Percentiles rank a stretch among this genome's conserved stretches.
phyloP scores from a whole-genome alignment of 2,797 vertebrate species.

The Notamacropus eugenii region DNA sequence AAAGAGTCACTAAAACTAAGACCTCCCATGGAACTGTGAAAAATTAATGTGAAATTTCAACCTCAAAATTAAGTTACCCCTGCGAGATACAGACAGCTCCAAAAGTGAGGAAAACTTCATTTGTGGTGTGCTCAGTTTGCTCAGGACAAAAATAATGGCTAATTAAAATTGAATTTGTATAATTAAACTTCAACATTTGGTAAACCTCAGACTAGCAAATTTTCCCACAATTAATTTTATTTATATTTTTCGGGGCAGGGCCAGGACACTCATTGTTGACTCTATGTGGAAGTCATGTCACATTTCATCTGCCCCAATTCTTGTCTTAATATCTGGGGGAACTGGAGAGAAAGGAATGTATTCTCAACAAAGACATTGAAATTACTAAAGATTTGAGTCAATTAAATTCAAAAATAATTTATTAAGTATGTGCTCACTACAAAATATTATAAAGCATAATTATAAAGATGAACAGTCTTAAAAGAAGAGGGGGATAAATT shows the following conservation, averaged over 20 bases:
- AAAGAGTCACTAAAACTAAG: slow-evolving; percentile 33
- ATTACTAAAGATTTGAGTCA: background rate
- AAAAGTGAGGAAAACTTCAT: slow-evolving; percentile 62
- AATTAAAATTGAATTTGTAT: slow-evolving; percentile 65
- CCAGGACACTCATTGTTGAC: background rate
- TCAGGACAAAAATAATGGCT: slow-evolving; percentile 49
- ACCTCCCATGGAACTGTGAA: background rate
- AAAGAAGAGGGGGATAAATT: background rate
- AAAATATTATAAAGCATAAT: background rate
- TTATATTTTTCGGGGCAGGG: background rate
- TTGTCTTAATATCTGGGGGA: background rate
- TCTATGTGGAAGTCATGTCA: no score
- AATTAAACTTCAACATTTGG: slow-evolving; percentile 53
- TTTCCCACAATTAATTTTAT: slow-evolving; percentile 30
- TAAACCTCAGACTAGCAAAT: slow-evolving; percentile 55
- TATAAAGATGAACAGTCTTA: background rate
- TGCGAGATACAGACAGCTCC: slow-evolving; percentile 50
- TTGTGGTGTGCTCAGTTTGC: slow-evolving; percentile 39
- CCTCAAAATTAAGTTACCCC: slow-evolving; percentile 52
- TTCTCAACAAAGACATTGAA: background rate
- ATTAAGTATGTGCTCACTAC: background rate
- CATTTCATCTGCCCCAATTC: background rate
- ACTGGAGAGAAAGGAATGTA: background rate
- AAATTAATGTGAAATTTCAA: slow-evolving; percentile 44
- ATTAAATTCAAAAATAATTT: background rate